Evolutionary conservation across 1,140 invertebrate genomes (phyloP).

Genomic region (Euborellia annulipes): DNA sequence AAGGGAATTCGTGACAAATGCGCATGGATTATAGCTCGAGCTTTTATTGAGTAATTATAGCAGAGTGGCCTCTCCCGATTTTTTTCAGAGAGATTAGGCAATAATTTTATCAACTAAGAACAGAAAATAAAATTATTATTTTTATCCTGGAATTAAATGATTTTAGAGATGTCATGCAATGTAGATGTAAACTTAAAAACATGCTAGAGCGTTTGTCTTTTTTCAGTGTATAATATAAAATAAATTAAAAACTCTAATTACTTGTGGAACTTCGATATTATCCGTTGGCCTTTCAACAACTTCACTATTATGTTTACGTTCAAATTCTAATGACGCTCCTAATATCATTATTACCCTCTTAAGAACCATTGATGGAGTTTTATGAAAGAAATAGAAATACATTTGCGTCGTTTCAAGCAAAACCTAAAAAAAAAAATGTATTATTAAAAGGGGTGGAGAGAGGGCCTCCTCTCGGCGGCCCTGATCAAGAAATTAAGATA

Average conservation of each 20-base stretch:
- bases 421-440: constrained; percentile 39
- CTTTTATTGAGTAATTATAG: constrained; percentile 91
- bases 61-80: constrained; percentile 90
- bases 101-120: constrained; percentile 71
- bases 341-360: constrained; percentile 94
- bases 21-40: constrained; percentile 83
- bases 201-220: background rate
- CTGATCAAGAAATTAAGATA: no score
- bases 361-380: constrained; percentile 86
- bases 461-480: no score
- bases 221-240: background rate
- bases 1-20: constrained; percentile 75
- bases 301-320: constrained; percentile 84
- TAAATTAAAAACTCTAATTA: constrained; percentile 29
- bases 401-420: constrained; percentile 88
- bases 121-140: constrained; percentile 15
- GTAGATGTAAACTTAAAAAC: background rate
- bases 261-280: constrained; percentile 84
- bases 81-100: constrained; percentile 84
- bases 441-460: no score
- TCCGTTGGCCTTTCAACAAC: constrained; percentile 86
- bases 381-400: constrained; percentile 91
- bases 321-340: constrained; percentile 91
- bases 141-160: no score
- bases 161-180: background rate